Evolutionary conservation across 2,113 vertebrate genomes (phyloP).

Genomic region (Tylochromis polylepis): DNA sequence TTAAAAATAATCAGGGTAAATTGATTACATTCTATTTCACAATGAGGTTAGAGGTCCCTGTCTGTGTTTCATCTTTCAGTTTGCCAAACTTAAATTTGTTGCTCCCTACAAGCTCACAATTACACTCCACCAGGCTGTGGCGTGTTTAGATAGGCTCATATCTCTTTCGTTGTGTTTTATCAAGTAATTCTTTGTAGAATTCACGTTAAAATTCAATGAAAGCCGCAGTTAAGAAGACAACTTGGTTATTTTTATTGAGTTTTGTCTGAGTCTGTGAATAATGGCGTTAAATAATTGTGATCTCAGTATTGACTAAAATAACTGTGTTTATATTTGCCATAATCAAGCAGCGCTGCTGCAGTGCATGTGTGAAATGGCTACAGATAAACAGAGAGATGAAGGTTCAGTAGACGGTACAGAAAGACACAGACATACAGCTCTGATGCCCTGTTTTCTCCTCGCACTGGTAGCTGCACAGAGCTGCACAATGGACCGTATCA

Average conservation of each 20-base stretch:
- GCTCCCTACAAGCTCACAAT: background rate
- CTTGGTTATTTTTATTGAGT: background rate
- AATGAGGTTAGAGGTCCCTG: background rate
- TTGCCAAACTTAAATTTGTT: background rate
- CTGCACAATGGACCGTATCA: background rate
- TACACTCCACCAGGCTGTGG: fast-evolving
- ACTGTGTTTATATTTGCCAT: background rate
- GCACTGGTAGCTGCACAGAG: background rate
- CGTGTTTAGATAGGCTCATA: background rate
- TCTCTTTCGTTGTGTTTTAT: background rate
- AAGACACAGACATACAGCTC: background rate
- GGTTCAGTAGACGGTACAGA: background rate
- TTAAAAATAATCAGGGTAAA: background rate
- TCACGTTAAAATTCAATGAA: fast-evolving
- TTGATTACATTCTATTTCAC: background rate
- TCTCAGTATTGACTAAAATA: background rate
- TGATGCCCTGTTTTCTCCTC: background rate
- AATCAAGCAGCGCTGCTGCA: background rate
- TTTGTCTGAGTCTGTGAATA: background rate
- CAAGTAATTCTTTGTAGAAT: background rate
- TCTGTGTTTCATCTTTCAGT: background rate
- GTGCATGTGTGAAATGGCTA: background rate
- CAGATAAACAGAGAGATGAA: background rate
- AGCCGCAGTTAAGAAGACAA: background rate
- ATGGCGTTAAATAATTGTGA: background rate